phyloP scores from a whole-genome alignment of 2,888 invertebrate genomes.

The Blera fallax region DNA sequence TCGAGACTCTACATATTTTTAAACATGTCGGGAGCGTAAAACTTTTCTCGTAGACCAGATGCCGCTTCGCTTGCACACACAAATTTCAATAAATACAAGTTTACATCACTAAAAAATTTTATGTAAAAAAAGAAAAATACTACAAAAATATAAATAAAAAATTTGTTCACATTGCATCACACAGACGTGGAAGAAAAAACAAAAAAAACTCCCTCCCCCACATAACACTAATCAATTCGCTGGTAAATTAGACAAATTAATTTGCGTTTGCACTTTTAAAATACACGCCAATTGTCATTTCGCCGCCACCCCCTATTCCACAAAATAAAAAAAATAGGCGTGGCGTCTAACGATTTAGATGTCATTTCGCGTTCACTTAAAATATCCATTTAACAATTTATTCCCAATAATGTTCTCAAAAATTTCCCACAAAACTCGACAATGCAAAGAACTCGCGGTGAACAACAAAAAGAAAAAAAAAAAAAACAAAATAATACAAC shows the following conservation, averaged over 20 bases:
- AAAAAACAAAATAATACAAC: constrained; percentile 59
- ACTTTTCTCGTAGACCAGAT: neutral
- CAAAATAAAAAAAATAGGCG: constrained; percentile 62
- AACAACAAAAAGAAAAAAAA: constrained; percentile 69
- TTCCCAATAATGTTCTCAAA: neutral
- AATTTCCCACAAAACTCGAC: constrained; percentile 13
- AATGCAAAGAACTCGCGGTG: constrained; percentile 43
- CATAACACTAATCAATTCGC: neutral
- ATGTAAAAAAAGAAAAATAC: neutral
- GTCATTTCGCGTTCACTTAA: neutral
- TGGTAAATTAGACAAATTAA: constrained; percentile 25
- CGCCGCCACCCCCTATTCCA: constrained; percentile 1
- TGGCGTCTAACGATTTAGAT: constrained; percentile 40
- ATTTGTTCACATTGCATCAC: constrained; percentile 57
- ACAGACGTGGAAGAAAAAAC: neutral
- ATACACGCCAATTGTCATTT: neutral
- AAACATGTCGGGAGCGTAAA: constrained; percentile 52
- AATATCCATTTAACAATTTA: constrained; percentile 18
- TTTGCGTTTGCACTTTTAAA: constrained; percentile 14
- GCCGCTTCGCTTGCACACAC: constrained; percentile 52
- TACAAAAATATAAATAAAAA: constrained; percentile 18
- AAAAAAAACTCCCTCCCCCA: neutral
- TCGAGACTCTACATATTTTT: neutral
- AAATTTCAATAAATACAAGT: constrained; percentile 50
- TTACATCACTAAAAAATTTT: neutral